Base-by-base conservation (phyloP, 2,888 invertebrate species). In the Steinernema carpocapsae region DNA sequence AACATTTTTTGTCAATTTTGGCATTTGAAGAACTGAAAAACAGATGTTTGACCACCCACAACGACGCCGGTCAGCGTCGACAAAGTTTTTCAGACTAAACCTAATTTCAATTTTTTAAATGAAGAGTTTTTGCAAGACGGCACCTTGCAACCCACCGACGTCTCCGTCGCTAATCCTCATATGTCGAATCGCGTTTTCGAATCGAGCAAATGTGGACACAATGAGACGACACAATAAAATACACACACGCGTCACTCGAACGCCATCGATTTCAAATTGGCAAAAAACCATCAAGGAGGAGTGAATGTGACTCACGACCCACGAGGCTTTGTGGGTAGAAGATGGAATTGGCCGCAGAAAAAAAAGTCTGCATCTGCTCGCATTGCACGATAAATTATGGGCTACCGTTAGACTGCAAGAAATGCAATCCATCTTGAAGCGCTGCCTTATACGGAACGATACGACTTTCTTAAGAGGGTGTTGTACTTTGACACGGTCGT, bases 381-480 rank as follows among this genome's bases (percentile, higher is more conserved):
- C 26, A 37, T 37, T 37, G 48, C 48, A 19, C 48, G 64, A 64
- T 64, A 64, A 64, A 64, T 64, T 64, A 64, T 64, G 64, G 64
- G 64, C 64, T 64, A 64, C 64, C 64, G 64, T 64, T 64, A 64
- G 56, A 14, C n/a, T 64, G 64, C 29, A 64, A 64, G 64, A 26
- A 29, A 32, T 14, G 48, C 48, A 48, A 19, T 48, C 19, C 48
- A 48, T n/a, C n/a, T 48, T 48, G 48, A 48, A 14, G 17, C 19
- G 48, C 17, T 48, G 48, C 48, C 17, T 19, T 48, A 48, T 37
- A 37, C 37, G 37, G 37, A 37, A 37, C 37, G 37, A 37, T 37
- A 37, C 37, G 37, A 37, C 37, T 37, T 37, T 10, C 37, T 37
- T 3, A 10, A 6, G 37, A 37, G 4, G 10, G 37, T 37, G 37